Evolutionary conservation across 2,888 invertebrate species (phyloP).

Genomic region (Rapana venosa): DNA sequence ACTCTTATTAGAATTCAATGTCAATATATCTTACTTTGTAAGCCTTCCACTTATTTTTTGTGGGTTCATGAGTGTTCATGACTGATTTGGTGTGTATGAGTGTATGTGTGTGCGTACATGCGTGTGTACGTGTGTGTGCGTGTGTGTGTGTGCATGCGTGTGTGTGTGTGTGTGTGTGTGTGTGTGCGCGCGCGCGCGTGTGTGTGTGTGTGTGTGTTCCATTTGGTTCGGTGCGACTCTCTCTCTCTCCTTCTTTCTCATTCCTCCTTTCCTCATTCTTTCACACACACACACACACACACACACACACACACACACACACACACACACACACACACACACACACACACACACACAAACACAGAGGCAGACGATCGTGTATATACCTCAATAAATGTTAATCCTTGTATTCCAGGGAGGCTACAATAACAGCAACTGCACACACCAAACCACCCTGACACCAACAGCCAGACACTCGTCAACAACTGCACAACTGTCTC

Average conservation of each 20-base stretch:
- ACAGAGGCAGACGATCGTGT: too few species aligned
- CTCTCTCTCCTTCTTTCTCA: not conserved
- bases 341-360: too few species aligned
- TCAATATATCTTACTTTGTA: not conserved
- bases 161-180: not conserved
- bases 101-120: too few species aligned
- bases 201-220: not conserved
- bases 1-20: not conserved
- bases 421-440: not conserved
- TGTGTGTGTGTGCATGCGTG: not conserved
- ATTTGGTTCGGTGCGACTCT: not conserved
- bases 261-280: not conserved
- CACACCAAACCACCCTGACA: too few species aligned
- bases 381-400: too few species aligned
- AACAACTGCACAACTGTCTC: too few species aligned
- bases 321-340: too few species aligned
- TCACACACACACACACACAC: too few species aligned
- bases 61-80: not conserved
- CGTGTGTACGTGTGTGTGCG: slow-evolving; percentile 17
- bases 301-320: too few species aligned
- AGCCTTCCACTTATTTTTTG: not conserved
- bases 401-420: not conserved
- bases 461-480: too few species aligned
- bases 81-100: not conserved
- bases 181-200: not conserved